Evolutionary conservation across 2,888 invertebrate species (phyloP).

Genomic region (Dysmachus trigonus): DNA sequence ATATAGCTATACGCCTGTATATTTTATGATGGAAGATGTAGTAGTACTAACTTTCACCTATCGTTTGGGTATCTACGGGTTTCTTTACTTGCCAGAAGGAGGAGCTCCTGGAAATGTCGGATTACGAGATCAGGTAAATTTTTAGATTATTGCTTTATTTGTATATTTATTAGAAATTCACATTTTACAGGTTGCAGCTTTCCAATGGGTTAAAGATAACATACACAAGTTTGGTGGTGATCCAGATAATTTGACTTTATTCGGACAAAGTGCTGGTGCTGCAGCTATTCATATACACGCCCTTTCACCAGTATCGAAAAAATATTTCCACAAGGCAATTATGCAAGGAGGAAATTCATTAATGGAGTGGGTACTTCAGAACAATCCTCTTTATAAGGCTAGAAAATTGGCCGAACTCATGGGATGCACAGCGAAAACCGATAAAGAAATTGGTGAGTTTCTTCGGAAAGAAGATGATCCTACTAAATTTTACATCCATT

Average conservation of each 20-base stretch:
- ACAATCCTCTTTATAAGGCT: conserved; percentile 53
- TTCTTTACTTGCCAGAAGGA: conserved; percentile 59
- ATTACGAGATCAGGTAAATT: conserved; percentile 60
- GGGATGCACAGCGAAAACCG: conserved; percentile 52
- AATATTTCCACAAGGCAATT: conserved; percentile 61
- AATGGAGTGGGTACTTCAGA: conserved; percentile 61
- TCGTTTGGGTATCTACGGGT: conserved; percentile 61
- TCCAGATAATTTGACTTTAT: conserved; percentile 60
- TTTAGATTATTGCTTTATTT: neutral
- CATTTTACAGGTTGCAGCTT: conserved; percentile 60
- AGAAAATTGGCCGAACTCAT: conserved; percentile 56
- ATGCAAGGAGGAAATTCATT: conserved; percentile 60
- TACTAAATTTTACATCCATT: conserved; percentile 53
- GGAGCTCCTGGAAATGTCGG: conserved; percentile 61
- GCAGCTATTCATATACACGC: conserved; percentile 58
- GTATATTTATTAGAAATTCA: neutral
- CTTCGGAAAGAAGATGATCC: conserved; percentile 50
- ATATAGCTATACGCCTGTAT: conserved; percentile 58
- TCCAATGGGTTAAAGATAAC: conserved; percentile 65
- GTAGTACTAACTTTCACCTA: conserved; percentile 62
- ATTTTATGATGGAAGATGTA: conserved; percentile 60
- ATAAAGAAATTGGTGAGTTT: conserved; percentile 48
- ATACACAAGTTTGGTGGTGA: conserved; percentile 65
- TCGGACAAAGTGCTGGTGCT: conserved; percentile 62
- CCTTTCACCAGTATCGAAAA: conserved; percentile 56